Base-by-base conservation (phyloP, 2,113 vertebrate genomes). In the Periophthalmodon schlosseri region DNA sequence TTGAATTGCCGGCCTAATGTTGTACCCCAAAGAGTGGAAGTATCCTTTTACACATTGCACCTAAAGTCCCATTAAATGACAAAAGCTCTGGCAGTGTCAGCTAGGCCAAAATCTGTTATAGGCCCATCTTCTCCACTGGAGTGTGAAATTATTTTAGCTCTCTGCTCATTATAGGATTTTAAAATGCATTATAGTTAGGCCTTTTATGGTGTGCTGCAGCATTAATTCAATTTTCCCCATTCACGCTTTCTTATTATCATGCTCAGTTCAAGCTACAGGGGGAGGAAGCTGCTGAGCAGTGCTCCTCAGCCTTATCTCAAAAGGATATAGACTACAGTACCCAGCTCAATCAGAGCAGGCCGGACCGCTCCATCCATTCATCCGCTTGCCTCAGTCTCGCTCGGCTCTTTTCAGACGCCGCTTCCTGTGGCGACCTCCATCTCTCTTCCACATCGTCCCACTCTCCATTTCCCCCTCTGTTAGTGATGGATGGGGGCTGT, bases 91-190 rank as follows among this genome's bases (percentile, higher is more conserved):
- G 78, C 82, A 58, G 78, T 86, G 86, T 88, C 84, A 78, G 84
- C 83, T 78, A 72, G 83, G 82, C 84, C 81, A 71, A 85, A 88
- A 89, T 86, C 85, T 90, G 87, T 89, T 81, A 75, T 75, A 81
- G 74, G 80, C 76, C 83, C 91, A 88, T 91, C 89, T 90, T 89
- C 85, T 84, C 87, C 89, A 91, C 72, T 86, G 86, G 81, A 85
- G 89, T 92, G 91, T 93, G 91, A 93, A 93, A 93, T 93, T 89
- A 93, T 93, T 92, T 92, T 85, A 92, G 88, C 91, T 91, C 87
- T 84, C 82, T 90, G 85, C 89, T 93, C 90, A 91, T 93, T 92
- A 93, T 89, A 87, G 88, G 87, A 89, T 92, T 92, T 91, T 91
- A 90, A 89, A 93, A 92, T 91, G 90, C 90, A 93, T 92, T 90